Evolutionary conservation across 2,113 vertebrate species (phyloP), one percentile per base, ranked within the genome.

Genomic region (Lota lota): DNA sequence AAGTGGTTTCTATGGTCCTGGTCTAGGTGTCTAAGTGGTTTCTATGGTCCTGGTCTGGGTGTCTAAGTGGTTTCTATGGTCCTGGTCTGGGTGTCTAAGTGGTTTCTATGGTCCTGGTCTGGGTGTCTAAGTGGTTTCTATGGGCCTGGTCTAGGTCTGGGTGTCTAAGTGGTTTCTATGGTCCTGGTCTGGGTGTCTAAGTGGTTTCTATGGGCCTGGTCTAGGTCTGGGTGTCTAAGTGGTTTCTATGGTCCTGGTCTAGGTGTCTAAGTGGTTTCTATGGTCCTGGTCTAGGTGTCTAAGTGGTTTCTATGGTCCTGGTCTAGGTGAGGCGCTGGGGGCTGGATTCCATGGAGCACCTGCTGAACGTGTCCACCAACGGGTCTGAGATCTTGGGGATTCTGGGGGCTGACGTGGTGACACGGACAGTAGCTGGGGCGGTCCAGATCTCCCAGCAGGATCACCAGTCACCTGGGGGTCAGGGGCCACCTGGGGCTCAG

Each of bases 291-390:
- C 15, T 18, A 18, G 15, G 15, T 56, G 53, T 56, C 53, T 56
- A 56, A 56, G 53, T 56, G 15, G 15, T n/a, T 17, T 24, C 20
- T 56, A 1, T 36, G 66, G 21, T 22, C 53, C 1, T 70, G 0
- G 40, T 47, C 40, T 66, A 96, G 94, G 79, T 94, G 61, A 93
- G 28, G 15, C 86, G 87, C 16, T 93, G 84, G 93, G 72, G 76
- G 33, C 74, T 90, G 74, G 91, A 93, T 8, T 90, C 90, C 1
- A 84, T 77, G 0, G 84, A 88, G 54, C 79, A 74, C 15, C n/a
- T 89, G 40, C 88, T 88, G 76, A 68, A 28, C 11, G 18, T 87
- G 21, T 77, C 79, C 0, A 61, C 68, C 0, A 21, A 67, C 1
- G 51, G 21, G 0, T 73, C 62, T 0, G 81, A 89, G 81, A 12